Conservation (phyloP, 2,113 vertebrate species). For the Pogona vitticeps region DNA sequence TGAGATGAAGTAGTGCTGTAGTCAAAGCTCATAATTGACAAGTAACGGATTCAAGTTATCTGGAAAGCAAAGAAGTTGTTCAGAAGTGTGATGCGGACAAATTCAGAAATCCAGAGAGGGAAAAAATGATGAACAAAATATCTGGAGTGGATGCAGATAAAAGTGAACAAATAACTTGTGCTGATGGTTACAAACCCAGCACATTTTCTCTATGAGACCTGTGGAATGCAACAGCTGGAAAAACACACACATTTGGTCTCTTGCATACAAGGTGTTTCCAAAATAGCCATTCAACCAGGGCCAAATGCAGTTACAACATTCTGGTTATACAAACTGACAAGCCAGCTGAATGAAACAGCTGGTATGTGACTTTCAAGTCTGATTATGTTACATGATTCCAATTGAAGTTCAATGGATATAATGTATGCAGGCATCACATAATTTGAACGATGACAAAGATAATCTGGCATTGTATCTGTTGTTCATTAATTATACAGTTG, state of each 20-base stretch:
- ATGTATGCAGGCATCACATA: conserved; percentile 58
- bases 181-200: conserved; percentile 14
- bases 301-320: conserved; percentile 58
- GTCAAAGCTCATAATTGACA: background rate
- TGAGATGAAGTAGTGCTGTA: background rate
- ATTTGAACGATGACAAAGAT: conserved; percentile 58
- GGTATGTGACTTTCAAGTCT: conserved; percentile 51
- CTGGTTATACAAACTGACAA: conserved; percentile 54
- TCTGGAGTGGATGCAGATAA: conserved; percentile 6
- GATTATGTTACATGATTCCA: conserved; percentile 59
- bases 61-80: background rate
- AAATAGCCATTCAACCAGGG: conserved; percentile 57
- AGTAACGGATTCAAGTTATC: conserved; percentile 18
- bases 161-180: background rate
- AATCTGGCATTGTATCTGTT: conserved; percentile 33
- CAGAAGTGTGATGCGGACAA: background rate
- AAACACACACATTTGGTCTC: conserved; percentile 29
- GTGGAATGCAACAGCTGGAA: conserved; percentile 10
- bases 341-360: conserved; percentile 66
- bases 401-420: conserved; percentile 59
- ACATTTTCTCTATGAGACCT: conserved; percentile 25
- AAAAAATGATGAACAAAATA: background rate
- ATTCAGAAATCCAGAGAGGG: background rate
- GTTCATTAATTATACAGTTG: conserved; percentile 41
- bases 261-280: conserved; percentile 53